Conservation (phyloP, 1,140 invertebrate genomes). For the Macrostomum lignano region DNA sequence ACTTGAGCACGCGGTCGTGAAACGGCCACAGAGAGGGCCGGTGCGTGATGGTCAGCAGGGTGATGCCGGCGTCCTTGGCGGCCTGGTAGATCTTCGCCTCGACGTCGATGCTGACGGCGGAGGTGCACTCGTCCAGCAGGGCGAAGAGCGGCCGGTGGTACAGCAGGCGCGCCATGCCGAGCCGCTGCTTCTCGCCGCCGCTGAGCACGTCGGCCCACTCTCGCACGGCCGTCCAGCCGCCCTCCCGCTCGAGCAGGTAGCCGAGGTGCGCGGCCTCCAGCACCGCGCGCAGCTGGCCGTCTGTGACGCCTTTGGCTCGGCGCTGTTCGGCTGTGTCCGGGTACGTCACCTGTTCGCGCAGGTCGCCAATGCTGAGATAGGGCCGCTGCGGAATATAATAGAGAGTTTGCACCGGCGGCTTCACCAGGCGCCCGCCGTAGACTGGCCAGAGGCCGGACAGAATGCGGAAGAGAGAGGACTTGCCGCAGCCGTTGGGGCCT, state of each 20-base stretch:
- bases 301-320: slow-evolving; percentile 13
- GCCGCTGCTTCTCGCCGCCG: slow-evolving; percentile 26
- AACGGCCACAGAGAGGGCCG: slow-evolving; percentile 46
- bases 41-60: slow-evolving; percentile 72
- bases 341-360: slow-evolving; percentile 27
- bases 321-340: slow-evolving; percentile 20
- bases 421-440: slow-evolving; percentile 17
- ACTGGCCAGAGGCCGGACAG: slow-evolving; percentile 26
- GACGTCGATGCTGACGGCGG: slow-evolving; percentile 27
- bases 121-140: slow-evolving; percentile 25
- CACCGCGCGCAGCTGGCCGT: slow-evolving; percentile 17
- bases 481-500: slow-evolving; percentile 29
- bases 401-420: slow-evolving; percentile 19
- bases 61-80: slow-evolving; percentile 58
- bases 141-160: slow-evolving; percentile 31
- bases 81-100: slow-evolving; percentile 35
- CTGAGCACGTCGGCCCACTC: slow-evolving; percentile 28
- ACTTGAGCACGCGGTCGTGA: background rate
- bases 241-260: slow-evolving; percentile 20
- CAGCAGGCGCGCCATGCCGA: slow-evolving; percentile 25
- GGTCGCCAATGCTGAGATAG: slow-evolving; percentile 22
- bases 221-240: slow-evolving; percentile 33
- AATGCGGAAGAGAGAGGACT: slow-evolving; percentile 26
- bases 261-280: slow-evolving; percentile 20
- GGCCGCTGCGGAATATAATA: slow-evolving; percentile 29